Conservation (phyloP, 2,797 vertebrate genomes). For the Balearica regulorum region DNA sequence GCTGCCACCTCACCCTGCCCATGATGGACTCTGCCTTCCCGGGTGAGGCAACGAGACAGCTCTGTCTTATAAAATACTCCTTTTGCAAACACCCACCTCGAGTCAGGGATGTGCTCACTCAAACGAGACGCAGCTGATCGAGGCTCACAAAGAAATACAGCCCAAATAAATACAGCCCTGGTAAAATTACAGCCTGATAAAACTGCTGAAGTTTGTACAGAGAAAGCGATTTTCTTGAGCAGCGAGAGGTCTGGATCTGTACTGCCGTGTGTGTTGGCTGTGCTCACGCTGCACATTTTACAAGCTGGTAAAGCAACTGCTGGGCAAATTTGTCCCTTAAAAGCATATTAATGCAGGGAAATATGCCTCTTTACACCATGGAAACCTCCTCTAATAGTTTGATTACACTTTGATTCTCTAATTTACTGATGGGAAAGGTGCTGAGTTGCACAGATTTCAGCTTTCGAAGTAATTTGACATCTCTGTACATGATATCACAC, state of each 20-base stretch:
- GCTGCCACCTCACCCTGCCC: not conserved
- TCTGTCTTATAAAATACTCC: not conserved
- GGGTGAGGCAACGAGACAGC: fast-evolving
- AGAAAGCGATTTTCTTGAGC: not conserved
- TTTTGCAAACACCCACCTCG: not conserved
- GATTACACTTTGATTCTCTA: conserved; percentile 36
- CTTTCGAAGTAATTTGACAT: conserved; percentile 37
- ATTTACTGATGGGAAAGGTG: conserved; percentile 35
- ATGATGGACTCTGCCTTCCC: not conserved
- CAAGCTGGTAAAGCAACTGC: not conserved
- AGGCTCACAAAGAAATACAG: not conserved
- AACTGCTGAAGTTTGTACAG: not conserved
- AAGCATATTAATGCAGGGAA: not conserved
- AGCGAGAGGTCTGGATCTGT: not conserved
- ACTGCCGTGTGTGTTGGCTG: not conserved
- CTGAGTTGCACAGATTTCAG: conserved; percentile 32
- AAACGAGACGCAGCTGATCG: not conserved
- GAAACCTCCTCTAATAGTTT: conserved; percentile 13
- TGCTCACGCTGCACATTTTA: not conserved
- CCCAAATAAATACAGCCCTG: not conserved
- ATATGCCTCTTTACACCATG: not conserved
- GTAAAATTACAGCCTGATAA: not conserved
- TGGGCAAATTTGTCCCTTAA: not conserved
- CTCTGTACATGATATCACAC: not conserved
- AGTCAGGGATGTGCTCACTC: not conserved